Conservation (phyloP, 2,797 vertebrate genomes). For the Valencia hispanica region DNA sequence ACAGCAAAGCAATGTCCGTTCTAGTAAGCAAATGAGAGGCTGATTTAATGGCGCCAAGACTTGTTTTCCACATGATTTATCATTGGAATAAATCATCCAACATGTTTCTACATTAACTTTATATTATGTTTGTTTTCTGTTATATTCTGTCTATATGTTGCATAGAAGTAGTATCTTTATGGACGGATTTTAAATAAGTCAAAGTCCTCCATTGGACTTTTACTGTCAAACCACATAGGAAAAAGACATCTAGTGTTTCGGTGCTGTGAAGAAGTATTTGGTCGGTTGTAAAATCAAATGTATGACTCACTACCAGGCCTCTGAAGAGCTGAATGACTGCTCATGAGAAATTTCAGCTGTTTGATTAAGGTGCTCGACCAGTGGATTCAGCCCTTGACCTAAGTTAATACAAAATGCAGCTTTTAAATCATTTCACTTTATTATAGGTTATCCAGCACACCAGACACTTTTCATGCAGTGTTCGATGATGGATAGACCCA, state of each 20-base stretch:
- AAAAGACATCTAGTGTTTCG: not conserved
- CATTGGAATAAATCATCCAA: not conserved
- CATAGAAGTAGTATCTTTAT: not conserved
- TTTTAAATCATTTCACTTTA: not conserved
- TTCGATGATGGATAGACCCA: no score
- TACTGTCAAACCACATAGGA: no score
- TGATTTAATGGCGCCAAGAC: not conserved
- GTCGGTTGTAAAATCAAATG: not conserved
- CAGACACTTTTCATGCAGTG: no score
- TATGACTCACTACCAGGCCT: not conserved
- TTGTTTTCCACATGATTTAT: not conserved
- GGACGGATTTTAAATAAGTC: not conserved
- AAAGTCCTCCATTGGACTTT: not conserved
- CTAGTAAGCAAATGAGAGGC: not conserved
- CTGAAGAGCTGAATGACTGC: not conserved
- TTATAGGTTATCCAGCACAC: no score
- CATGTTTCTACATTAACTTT: conserved; percentile 15
- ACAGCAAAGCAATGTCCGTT: not conserved
- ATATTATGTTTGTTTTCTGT: conserved; percentile 16
- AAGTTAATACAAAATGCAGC: no score
- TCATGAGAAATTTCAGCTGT: not conserved
- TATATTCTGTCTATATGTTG: not conserved
- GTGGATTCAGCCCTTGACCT: not conserved
- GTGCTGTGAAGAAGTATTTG: not conserved
- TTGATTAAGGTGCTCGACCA: not conserved